Conservation (phyloP, 2,113 vertebrate species). For the Syngnathus floridae region DNA sequence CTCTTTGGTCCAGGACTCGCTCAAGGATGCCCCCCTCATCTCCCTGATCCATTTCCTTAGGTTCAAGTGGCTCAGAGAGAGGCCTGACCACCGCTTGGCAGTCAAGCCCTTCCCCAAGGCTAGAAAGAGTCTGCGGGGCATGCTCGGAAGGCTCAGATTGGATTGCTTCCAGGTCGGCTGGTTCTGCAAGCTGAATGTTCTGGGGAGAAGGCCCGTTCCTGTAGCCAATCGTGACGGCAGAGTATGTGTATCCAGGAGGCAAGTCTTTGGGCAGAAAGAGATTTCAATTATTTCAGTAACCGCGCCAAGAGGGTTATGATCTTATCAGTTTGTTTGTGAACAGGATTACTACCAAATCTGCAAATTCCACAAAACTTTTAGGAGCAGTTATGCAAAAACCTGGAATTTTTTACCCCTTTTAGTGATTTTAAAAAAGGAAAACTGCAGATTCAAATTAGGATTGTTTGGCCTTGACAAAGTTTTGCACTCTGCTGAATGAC, state of each 20-base stretch:
- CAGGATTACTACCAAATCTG: not conserved
- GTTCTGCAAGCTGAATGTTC: conserved; percentile 75
- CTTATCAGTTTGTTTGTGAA: not conserved
- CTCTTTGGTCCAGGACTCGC: conserved; percentile 43
- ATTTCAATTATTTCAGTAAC: not conserved
- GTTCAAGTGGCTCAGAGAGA: conserved; percentile 53
- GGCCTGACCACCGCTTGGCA: conserved; percentile 59
- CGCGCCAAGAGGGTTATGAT: not conserved
- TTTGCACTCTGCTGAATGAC: not conserved
- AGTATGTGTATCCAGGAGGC: conserved; percentile 79
- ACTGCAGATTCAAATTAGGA: not conserved
- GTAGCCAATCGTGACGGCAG: conserved; percentile 73
- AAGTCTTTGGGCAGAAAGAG: conserved; percentile 67
- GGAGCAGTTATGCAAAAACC: not conserved
- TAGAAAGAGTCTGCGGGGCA: conserved; percentile 42
- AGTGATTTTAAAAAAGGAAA: not conserved
- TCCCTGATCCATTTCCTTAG: conserved; percentile 42
- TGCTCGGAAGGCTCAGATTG: conserved; percentile 66
- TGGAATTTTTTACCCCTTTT: not conserved
- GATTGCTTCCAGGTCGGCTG: conserved; percentile 80
- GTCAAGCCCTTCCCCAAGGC: conserved; percentile 53
- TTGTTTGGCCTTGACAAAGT: not conserved
- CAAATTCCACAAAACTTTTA: not conserved
- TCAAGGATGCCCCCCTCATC: conserved; percentile 34
- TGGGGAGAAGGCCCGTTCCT: conserved; percentile 69